phyloP scores from a whole-genome alignment of 92 coral and sea anemone species.

The Virgularia gustaviana region DNA sequence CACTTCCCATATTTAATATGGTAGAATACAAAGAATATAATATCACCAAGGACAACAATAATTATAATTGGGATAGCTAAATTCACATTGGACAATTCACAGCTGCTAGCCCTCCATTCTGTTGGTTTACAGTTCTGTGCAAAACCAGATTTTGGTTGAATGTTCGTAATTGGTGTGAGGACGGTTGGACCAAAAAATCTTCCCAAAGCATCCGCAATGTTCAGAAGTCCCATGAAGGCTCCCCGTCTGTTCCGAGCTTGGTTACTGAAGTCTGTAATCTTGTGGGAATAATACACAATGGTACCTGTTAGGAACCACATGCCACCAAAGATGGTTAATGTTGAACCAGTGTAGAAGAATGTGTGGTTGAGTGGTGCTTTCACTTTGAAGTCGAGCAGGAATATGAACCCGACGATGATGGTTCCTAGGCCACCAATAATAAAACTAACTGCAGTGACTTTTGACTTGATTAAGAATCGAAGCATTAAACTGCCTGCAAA shows the following conservation, averaged over 20 bases:
- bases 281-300: conserved; percentile 85
- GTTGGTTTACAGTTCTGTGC: conserved; percentile 34
- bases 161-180: conserved; percentile 54
- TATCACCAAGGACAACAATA: conserved; percentile 43
- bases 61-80: conserved; percentile 62
- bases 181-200: conserved; percentile 79
- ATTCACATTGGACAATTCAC: conserved; percentile 68
- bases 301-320: conserved; percentile 81
- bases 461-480: conserved; percentile 55
- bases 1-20: conserved; percentile 77
- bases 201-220: conserved; percentile 85
- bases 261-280: conserved; percentile 83
- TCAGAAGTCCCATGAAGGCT: conserved; percentile 74
- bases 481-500: conserved; percentile 59
- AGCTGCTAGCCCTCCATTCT: conserved; percentile 54
- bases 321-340: conserved; percentile 81
- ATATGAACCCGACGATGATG: conserved; percentile 63
- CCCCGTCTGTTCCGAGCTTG: conserved; percentile 95
- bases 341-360: conserved; percentile 71
- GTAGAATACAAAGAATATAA: conserved; percentile 62
- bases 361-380: conserved; percentile 35
- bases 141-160: conserved; percentile 8
- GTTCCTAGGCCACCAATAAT: conserved; percentile 66
- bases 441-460: conserved; percentile 59
- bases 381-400: conserved; percentile 61